phyloP scores from a whole-genome alignment of 2,888 invertebrate species.

The Acholoe squamosa region DNA sequence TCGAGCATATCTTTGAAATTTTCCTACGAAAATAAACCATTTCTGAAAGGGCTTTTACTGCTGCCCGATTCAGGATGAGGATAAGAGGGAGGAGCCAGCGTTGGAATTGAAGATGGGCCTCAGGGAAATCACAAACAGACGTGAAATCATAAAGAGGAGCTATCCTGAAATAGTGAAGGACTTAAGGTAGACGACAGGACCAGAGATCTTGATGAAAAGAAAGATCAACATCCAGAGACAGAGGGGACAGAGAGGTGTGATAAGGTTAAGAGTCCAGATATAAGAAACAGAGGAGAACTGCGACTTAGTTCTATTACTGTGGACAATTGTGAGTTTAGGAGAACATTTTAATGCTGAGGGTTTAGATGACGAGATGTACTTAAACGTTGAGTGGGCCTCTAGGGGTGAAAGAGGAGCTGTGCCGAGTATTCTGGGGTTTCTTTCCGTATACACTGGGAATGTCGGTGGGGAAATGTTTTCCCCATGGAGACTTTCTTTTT shows the following conservation, averaged over 20 bases:
- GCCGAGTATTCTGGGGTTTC: background rate
- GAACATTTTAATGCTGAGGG: background rate
- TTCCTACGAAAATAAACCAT: background rate
- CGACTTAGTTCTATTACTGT: background rate
- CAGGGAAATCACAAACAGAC: too few species aligned
- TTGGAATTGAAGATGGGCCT: too few species aligned
- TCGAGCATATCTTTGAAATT: background rate
- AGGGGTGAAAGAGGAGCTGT: background rate
- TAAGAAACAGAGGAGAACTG: too few species aligned
- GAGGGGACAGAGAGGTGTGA: background rate
- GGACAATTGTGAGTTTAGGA: background rate
- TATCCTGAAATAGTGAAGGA: too few species aligned
- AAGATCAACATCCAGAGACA: background rate
- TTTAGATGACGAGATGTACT: background rate
- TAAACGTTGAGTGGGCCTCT: background rate
- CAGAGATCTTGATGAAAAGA: too few species aligned
- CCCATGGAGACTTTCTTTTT: background rate
- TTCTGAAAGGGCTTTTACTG: too few species aligned
- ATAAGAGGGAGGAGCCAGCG: too few species aligned
- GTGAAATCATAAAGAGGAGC: too few species aligned
- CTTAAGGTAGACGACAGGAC: too few species aligned
- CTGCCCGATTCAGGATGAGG: too few species aligned
- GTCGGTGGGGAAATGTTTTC: background rate
- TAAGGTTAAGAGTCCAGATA: too few species aligned
- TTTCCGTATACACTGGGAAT: constrained; percentile 6